Conservation (phyloP, 1,140 invertebrate genomes). For the Calephelis virginiensis region DNA sequence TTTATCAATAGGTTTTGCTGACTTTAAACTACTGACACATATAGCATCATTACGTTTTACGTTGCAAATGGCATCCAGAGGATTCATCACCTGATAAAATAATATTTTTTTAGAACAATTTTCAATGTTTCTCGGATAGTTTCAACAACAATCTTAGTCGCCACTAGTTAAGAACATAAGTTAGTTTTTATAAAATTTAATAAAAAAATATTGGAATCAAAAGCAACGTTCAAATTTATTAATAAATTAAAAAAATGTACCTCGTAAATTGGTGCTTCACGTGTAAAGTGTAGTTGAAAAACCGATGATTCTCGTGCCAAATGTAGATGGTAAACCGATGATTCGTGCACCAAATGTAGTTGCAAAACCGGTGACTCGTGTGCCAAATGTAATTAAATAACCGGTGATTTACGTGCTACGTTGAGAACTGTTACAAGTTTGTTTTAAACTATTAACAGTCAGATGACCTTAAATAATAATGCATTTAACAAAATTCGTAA, state of each 20-base stretch:
- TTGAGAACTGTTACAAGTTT: too few relatives aligned
- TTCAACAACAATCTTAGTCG: not conserved
- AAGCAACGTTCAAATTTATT: not conserved
- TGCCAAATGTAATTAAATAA: too few relatives aligned
- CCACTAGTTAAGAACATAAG: not conserved
- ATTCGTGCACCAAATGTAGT: too few relatives aligned
- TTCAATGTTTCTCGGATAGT: not conserved
- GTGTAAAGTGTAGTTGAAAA: too few relatives aligned
- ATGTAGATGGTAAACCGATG: too few relatives aligned
- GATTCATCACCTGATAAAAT: slow-evolving; percentile 85
- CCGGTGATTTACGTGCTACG: too few relatives aligned
- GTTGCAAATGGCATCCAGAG: slow-evolving; percentile 64
- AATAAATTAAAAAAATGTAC: not conserved
- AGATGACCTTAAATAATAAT: too few relatives aligned
- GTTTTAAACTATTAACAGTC: too few relatives aligned
- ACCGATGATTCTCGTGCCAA: too few relatives aligned
- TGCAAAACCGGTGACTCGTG: too few relatives aligned
- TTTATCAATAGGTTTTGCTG: slow-evolving; percentile 84
- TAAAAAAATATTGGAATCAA: not conserved
- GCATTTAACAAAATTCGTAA: too few relatives aligned
- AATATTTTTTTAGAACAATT: not conserved
- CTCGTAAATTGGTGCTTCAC: not conserved
- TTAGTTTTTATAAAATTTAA: not conserved
- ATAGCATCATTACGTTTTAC: slow-evolving; percentile 81
- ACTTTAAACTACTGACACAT: slow-evolving; percentile 89